Base-by-base conservation (phyloP, 2,113 vertebrate genomes). In the Recurvirostra avosetta region DNA sequence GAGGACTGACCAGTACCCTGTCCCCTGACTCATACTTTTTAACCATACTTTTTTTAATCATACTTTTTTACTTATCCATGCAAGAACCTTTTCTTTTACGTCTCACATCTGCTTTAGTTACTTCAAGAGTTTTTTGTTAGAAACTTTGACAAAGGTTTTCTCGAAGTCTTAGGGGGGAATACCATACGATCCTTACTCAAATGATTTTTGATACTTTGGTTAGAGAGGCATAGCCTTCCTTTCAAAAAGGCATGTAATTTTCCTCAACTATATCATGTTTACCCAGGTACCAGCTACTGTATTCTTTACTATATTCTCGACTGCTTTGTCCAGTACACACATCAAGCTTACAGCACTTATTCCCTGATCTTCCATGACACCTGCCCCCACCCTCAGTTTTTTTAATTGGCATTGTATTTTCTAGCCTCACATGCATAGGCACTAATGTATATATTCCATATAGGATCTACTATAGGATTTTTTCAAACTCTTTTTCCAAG, bases 331-430 rank as follows among this genome's bases (percentile, higher is more conserved):
- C 47, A 45, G 29, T 29, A 34, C 12, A 90, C n/a, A 68, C 34
- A 79, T 20, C 29, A 82, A 85, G 19, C 9, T 63, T 47, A 53
- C 13, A 68, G 22, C 40, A 19, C 30, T 65, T 55, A 72, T 55
- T 88, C 20, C 19, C 26, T 30, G 8, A 62, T 56, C 30, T 74
- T 85, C 19, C 38, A 49, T 8, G 9, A 78, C 15, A 71, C 30
- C 27, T 65, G 29, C 11, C 13, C 19, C 4, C 13, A 80, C 4
- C 2, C 22, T 45, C 1, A 0, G 1, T 4, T n/a, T 82, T 68
- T 66, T 17, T 2, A 66, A 85, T 4, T 75, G 9, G 43, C 34
- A 59, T 45, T 74, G 12, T n/a, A 50, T 62, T 89, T 95, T 79
- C 45, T 56, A 65, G 21, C 23, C 13, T 76, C 36, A 49, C 6